These are phyloP conservation scores for Salpingus planirostris DNA, from an alignment of 2,888 invertebrate genomes.

Conservation along the genomic window DNA sequence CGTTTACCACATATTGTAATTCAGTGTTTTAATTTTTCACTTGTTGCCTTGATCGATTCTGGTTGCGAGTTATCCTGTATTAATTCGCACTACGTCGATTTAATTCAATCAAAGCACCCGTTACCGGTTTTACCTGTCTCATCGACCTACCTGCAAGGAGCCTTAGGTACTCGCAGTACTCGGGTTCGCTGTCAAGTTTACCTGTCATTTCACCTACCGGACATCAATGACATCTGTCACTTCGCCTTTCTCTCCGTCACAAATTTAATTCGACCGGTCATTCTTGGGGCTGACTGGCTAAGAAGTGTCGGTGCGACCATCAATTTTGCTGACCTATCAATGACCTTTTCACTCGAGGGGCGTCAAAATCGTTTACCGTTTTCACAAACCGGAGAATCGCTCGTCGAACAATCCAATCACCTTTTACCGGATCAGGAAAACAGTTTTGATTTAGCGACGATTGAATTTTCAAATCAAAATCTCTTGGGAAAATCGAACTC, in stretches of 20 bases:
- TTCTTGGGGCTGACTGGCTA: slow-evolving; percentile 13
- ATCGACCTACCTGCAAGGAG: slow-evolving; percentile 7
- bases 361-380: not conserved
- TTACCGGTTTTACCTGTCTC: slow-evolving; percentile 13
- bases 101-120: slow-evolving; percentile 1
- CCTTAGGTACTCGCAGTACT: slow-evolving; percentile 13
- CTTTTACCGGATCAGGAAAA: not conserved
- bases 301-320: slow-evolving; percentile 4
- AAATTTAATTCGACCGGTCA: slow-evolving; percentile 14
- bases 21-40: not conserved
- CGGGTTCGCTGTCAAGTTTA: slow-evolving; percentile 9
- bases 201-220: slow-evolving; percentile 3
- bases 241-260: slow-evolving; percentile 13
- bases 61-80: slow-evolving; percentile 16
- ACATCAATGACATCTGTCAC: not conserved
- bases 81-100: slow-evolving; percentile 8
- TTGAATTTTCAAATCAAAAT: too few species aligned
- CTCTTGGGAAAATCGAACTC: too few species aligned
- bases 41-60: slow-evolving; percentile 11
- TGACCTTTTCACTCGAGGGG: not conserved
- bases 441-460: too few species aligned
- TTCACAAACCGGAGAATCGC: not conserved
- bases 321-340: slow-evolving; percentile 1
- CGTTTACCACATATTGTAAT: too few species aligned
- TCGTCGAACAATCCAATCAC: not conserved